phyloP scores from a whole-genome alignment of 2,888 invertebrate species.

The Caenorhabditis panamensis region DNA sequence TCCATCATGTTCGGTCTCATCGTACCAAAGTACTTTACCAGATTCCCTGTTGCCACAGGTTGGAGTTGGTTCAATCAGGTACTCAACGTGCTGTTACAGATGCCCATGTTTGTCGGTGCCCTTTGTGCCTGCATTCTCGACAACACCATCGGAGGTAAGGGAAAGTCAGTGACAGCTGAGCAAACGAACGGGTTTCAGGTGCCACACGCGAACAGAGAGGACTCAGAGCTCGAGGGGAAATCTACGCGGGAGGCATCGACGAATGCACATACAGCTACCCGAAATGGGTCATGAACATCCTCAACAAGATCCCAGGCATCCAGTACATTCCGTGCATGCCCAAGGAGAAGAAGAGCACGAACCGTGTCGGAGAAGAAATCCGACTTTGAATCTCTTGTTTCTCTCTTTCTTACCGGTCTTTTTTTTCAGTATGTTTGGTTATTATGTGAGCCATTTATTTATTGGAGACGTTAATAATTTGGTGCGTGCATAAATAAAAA shows the following conservation, averaged over 20 bases:
- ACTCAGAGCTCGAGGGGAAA: conserved; percentile 72
- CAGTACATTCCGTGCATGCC: conserved; percentile 75
- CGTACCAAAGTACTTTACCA: conserved; percentile 76
- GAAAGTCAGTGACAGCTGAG: conserved; percentile 3
- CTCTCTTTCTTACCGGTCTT: background rate
- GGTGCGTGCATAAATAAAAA: conserved; percentile 19
- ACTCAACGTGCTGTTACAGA: conserved; percentile 74
- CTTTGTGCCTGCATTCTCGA: conserved; percentile 79
- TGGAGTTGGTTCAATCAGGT: conserved; percentile 65
- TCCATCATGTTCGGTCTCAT: conserved; percentile 90
- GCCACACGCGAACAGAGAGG: conserved; percentile 79
- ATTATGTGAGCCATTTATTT: conserved; percentile 14
- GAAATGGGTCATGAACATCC: conserved; percentile 64
- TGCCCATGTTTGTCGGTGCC: conserved; percentile 81
- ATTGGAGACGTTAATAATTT: conserved; percentile 38
- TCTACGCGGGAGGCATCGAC: conserved; percentile 68
- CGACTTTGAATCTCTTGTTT: conserved; percentile 24
- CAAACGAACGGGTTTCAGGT: conserved; percentile 56
- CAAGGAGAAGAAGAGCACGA: conserved; percentile 66
- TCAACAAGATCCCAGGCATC: conserved; percentile 71
- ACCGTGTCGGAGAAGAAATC: conserved; percentile 61
- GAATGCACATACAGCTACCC: conserved; percentile 74
- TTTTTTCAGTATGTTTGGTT: conserved; percentile 1
- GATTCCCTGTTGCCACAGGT: conserved; percentile 57
- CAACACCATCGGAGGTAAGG: conserved; percentile 76